phyloP scores from a whole-genome alignment of 2,113 vertebrate species.

The Geococcyx californianus region DNA sequence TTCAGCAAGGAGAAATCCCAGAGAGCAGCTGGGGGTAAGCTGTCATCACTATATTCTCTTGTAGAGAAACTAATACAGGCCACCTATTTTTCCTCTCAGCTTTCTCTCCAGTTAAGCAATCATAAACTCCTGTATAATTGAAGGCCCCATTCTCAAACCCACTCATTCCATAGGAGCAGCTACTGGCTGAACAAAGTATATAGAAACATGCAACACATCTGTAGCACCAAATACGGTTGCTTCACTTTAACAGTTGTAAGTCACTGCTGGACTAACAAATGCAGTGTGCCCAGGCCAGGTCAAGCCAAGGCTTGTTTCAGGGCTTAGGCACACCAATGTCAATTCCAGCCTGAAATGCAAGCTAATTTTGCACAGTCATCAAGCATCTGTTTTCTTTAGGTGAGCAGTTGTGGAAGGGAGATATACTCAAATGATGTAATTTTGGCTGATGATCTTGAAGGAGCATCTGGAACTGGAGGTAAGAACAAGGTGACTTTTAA shows the following conservation, averaged over 20 bases:
- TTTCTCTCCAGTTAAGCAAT: neutral
- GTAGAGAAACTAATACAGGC: neutral
- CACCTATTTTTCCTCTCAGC: neutral
- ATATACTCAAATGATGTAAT: neutral
- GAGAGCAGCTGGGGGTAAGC: neutral
- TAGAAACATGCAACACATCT: neutral
- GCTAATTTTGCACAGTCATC: neutral
- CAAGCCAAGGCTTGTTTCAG: neutral
- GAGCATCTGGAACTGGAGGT: neutral
- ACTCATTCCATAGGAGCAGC: neutral
- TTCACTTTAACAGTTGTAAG: neutral
- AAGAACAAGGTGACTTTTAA: neutral
- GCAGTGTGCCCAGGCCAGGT: neutral
- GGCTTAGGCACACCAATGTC: neutral
- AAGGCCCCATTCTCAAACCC: neutral
- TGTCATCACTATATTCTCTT: neutral
- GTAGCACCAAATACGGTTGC: neutral
- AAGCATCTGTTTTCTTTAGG: neutral
- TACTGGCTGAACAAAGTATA: neutral
- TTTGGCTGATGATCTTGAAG: neutral
- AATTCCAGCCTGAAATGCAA: neutral
- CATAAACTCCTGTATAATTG: neutral
- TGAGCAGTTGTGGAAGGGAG: neutral
- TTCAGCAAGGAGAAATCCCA: neutral
- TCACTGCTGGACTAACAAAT: neutral